phyloP scores from a whole-genome alignment of 2,113 vertebrate genomes.

The Percina caprodes region DNA sequence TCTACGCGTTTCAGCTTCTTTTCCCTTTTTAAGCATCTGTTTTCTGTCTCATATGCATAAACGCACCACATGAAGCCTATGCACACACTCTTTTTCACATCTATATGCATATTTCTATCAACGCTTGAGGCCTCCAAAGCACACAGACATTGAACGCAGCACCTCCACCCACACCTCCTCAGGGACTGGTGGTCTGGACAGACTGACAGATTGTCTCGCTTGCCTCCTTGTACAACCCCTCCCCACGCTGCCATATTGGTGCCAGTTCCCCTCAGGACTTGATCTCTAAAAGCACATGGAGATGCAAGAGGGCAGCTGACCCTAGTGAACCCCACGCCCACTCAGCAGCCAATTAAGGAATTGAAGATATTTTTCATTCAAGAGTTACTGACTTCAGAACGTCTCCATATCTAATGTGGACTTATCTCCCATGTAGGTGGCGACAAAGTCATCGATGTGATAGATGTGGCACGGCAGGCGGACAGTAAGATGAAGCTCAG shows the following conservation, averaged over 20 bases:
- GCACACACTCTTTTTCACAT: constrained; percentile 18
- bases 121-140: constrained; percentile 27
- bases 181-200: constrained; percentile 57
- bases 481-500: constrained; percentile 99
- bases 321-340: constrained; percentile 48
- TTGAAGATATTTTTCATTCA: constrained; percentile 25
- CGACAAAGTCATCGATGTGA: constrained; percentile 97
- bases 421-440: constrained; percentile 85
- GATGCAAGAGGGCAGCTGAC: constrained; percentile 59
- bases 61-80: neutral
- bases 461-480: constrained; percentile 98
- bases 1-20: neutral
- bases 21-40: constrained; percentile 26
- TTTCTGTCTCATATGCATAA: constrained; percentile 3
- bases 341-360: constrained; percentile 61
- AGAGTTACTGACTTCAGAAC: neutral
- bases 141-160: constrained; percentile 25
- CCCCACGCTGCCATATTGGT: constrained; percentile 44
- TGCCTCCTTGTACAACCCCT: constrained; percentile 15
- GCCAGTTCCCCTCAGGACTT: constrained; percentile 65
- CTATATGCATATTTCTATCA: constrained; percentile 1
- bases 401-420: neutral
- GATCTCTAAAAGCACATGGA: constrained; percentile 59
- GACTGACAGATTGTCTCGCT: constrained; percentile 62
- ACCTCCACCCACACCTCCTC: constrained; percentile 64